Evolutionary conservation across 2,113 vertebrate genomes (phyloP).

Genomic region (Datnioides undecimradiatus): DNA sequence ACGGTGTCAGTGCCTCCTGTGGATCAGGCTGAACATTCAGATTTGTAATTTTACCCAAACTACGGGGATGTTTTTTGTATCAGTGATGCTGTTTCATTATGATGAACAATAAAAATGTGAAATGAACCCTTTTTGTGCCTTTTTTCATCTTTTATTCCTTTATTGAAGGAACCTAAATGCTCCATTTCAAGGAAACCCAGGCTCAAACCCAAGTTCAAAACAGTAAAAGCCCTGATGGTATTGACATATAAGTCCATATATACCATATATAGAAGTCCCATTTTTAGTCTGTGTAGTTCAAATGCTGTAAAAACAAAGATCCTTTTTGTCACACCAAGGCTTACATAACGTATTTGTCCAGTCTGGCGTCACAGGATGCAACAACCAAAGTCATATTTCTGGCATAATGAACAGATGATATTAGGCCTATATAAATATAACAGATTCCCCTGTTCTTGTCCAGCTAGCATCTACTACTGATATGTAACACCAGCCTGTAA

Average conservation of each 20-base stretch:
- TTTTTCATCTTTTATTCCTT: background rate
- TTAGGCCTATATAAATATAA: slow-evolving; percentile 43
- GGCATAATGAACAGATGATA: slow-evolving; percentile 34
- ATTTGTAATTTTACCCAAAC: slow-evolving; percentile 75
- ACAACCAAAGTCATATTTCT: slow-evolving; percentile 35
- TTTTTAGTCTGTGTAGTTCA: background rate
- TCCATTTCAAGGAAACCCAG: background rate
- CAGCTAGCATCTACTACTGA: slow-evolving; percentile 56
- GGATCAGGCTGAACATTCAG: slow-evolving; percentile 66
- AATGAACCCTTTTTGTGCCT: slow-evolving; percentile 20
- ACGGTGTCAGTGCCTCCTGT: slow-evolving; percentile 59
- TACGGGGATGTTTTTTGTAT: slow-evolving; percentile 79
- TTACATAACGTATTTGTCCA: slow-evolving; percentile 41
- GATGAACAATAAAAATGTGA: slow-evolving; percentile 84
- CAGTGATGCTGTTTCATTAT: slow-evolving; percentile 79
- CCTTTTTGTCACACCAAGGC: background rate
- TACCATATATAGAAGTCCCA: background rate
- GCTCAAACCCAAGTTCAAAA: background rate
- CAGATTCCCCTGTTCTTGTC: slow-evolving; percentile 35
- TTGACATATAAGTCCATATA: too few species aligned
- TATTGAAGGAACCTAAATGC: background rate
- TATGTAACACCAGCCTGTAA: slow-evolving; percentile 66
- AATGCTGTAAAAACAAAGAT: background rate
- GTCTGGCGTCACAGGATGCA: slow-evolving; percentile 3
- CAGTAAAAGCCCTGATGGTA: background rate